These are phyloP conservation scores for Tenualosa ilisha DNA, from an alignment of 2,797 vertebrate genomes.

Conservation along the genomic window DNA sequence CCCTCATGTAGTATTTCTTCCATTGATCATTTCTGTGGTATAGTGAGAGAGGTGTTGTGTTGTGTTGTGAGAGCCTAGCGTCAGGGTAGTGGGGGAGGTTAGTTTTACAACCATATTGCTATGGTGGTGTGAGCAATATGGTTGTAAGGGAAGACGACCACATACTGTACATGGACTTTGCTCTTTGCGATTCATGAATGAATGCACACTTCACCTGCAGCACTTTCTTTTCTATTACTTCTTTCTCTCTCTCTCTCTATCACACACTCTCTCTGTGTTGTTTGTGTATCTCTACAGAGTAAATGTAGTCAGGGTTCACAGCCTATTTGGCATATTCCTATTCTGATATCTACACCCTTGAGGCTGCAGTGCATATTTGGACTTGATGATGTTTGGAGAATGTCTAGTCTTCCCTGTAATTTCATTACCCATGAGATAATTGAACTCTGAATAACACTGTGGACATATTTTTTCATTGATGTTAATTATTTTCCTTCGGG, in stretches of 20 bases:
- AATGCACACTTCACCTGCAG: conserved; percentile 21
- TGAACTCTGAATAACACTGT: neutral
- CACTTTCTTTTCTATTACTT: neutral
- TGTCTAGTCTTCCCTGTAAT: neutral
- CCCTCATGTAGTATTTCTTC: neutral
- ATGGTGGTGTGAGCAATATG: neutral
- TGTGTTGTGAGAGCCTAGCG: neutral
- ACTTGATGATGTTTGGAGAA: neutral
- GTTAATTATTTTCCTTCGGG: neutral
- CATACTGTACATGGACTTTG: conserved; percentile 43
- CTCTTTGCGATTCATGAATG: conserved; percentile 28
- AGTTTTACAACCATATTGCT: neutral
- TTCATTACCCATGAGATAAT: neutral
- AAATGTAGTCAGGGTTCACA: neutral
- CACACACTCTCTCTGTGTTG: neutral
- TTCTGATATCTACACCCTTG: neutral
- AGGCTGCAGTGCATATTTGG: neutral
- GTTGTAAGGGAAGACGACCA: neutral
- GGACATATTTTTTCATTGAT: neutral
- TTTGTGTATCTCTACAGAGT: neutral
- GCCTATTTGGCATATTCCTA: neutral
- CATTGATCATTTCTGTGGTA: neutral
- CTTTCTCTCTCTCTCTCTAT: too few relatives aligned
- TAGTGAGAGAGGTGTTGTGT: neutral
- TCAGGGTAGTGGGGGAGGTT: neutral